Evolutionary conservation across 2,888 invertebrate species (phyloP).

Genomic region (Drosophila algonquin): DNA sequence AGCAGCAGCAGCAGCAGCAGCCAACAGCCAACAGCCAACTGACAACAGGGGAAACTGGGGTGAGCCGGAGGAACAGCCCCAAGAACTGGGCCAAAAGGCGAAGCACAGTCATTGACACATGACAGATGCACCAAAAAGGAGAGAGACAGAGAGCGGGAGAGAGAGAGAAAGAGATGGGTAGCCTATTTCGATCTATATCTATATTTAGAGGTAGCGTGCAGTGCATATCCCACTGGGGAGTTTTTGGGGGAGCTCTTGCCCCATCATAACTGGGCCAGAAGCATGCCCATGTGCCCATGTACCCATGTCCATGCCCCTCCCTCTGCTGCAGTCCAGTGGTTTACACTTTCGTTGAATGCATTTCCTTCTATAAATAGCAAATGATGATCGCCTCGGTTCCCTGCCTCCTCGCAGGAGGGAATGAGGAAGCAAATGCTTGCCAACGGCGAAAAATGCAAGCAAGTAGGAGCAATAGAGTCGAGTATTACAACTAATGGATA

Average conservation of each 20-base stretch:
- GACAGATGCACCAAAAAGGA: slow-evolving; percentile 34
- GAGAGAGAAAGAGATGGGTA: background rate
- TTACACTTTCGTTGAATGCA: slow-evolving; percentile 37
- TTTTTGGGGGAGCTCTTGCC: slow-evolving; percentile 5
- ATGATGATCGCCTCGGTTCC: slow-evolving; percentile 35
- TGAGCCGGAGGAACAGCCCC: slow-evolving; percentile 16
- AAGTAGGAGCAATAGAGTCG: slow-evolving; percentile 5
- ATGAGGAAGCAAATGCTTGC: slow-evolving; percentile 73
- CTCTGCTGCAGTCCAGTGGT: slow-evolving; percentile 15
- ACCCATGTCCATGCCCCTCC: background rate
- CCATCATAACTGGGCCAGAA: slow-evolving; percentile 44
- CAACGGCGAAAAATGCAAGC: slow-evolving; percentile 36
- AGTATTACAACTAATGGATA: background rate
- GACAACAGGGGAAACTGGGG: slow-evolving; percentile 5
- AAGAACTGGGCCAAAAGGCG: slow-evolving; percentile 75
- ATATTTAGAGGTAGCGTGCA: slow-evolving; percentile 28
- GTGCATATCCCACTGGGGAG: slow-evolving; percentile 29
- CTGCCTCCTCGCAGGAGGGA: slow-evolving; percentile 37
- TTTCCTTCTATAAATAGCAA: slow-evolving; percentile 32
- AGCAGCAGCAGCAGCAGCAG: slow-evolving; percentile 12
- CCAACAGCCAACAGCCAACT: too few relatives aligned
- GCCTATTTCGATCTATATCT: slow-evolving; percentile 30
- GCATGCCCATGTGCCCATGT: slow-evolving; percentile 6
- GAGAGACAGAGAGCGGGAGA: background rate
- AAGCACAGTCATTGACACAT: slow-evolving; percentile 74